phyloP scores from a whole-genome alignment of 2,113 vertebrate genomes.

The Tragelaphus strepsiceros region DNA sequence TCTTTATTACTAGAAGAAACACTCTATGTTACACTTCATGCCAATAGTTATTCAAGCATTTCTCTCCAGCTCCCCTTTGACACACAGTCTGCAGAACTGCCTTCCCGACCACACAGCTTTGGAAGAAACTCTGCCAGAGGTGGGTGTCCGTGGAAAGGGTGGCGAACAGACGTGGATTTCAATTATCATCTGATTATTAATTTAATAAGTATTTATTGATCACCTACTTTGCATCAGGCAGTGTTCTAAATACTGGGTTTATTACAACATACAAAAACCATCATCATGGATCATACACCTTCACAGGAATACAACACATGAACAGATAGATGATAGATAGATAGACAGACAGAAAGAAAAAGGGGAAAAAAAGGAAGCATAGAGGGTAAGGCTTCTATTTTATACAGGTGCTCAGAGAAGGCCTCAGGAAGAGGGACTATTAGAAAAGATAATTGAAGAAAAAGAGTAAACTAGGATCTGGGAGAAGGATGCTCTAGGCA shows the following conservation, averaged over 20 bases:
- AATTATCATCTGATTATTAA: background rate
- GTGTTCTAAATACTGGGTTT: background rate
- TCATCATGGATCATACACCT: background rate
- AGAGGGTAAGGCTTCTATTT: background rate
- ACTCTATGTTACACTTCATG: too few relatives aligned
- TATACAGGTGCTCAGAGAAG: background rate
- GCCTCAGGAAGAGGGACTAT: background rate
- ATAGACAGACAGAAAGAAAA: rapidly evolving
- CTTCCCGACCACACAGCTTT: background rate
- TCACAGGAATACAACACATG: rapidly evolving
- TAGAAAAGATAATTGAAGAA: background rate
- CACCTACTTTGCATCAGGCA: background rate
- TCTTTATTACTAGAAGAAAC: background rate
- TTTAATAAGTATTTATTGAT: background rate
- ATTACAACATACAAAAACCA: background rate
- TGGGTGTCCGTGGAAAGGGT: background rate
- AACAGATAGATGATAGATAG: background rate
- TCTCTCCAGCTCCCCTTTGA: background rate
- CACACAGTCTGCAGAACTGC: rapidly evolving
- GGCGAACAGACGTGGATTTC: background rate
- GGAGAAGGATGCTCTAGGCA: background rate
- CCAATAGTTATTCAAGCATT: background rate
- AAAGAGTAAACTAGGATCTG: background rate
- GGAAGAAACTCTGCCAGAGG: background rate
- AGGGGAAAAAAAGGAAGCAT: rapidly evolving